Evolutionary conservation across 2,797 vertebrate species (phyloP).

Genomic region (Darevskia mixta): DNA sequence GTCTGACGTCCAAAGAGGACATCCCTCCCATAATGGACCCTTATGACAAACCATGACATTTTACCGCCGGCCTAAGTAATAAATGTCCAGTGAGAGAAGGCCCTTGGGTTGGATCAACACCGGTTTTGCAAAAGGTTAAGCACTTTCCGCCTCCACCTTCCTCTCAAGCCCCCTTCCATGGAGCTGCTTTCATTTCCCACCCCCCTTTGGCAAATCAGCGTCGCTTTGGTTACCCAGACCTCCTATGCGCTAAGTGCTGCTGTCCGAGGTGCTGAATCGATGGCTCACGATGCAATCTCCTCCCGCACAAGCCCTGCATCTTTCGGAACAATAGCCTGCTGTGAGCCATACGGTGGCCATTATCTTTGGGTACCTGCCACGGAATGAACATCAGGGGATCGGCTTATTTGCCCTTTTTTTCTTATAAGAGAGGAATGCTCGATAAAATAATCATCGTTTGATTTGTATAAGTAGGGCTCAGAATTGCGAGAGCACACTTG

Average conservation of each 20-base stretch:
- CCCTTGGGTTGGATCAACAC: neutral
- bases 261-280: slow-evolving; percentile 40
- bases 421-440: neutral
- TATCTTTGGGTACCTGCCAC: neutral
- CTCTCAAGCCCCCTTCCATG: neutral
- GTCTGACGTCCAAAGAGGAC: no score
- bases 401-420: neutral
- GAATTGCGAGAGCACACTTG: neutral
- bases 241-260: neutral
- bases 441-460: neutral
- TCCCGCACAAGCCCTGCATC: neutral
- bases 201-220: no score
- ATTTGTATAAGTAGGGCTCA: neutral
- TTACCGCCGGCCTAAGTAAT: neutral
- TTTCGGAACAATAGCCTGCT: neutral
- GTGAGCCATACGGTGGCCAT: neutral
- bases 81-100: no score
- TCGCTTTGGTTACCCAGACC: no score
- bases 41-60: neutral
- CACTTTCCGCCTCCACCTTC: no score
- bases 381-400: neutral
- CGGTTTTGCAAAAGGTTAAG: neutral
- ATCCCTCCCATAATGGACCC: no score
- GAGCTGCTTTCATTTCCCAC: no score
- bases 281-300: no score